Base-by-base conservation (phyloP, 2,797 vertebrate species). In the Propithecus deckenii region DNA sequence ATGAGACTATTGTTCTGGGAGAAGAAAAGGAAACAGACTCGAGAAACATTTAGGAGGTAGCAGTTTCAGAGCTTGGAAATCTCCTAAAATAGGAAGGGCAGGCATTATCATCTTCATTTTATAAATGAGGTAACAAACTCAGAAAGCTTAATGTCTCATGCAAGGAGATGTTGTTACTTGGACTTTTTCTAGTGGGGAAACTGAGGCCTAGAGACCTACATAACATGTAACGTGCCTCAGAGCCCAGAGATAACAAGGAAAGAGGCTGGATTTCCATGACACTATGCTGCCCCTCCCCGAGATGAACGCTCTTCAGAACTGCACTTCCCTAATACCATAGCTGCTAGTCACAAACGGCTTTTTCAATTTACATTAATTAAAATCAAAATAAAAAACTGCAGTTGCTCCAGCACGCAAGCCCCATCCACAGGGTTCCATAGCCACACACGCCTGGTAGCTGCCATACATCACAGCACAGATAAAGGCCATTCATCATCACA, bases 1-100 rank as follows among this genome's bases (percentile, higher is more conserved):
- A 57, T 17, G 22, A 38, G 17, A 35, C 1, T 0, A 4, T 71
- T 0, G 5, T 1, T 7, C 20, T 1, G 17, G 10, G 28, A 65
- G 81, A 10, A 59, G 20, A 41, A 22, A 48, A 35, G 2, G 28
- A 86, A 50, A 50, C 3, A 65, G 57, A 57, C 23, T 74, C 46
- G 28, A 78, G 30, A 85, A 50, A 65, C 5, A 38, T 32, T 17
- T 3, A 89, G 46, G n/a, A 52, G 50, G 38, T 30, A 71, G 18
- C 3, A 10, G 8, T 85, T 46, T 86, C 41, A 55, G 55, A 74
- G 43, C 9, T 15, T 61, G 32, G 20, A 35, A 32, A 5, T 25
- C 5, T 12, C 32, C 22, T 57, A 0, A 43, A 48, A 41, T 0
- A 25, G 25, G 18, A 23, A 94, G 11, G 38, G 5, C 1, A 32